A percentile compares a stretch with the other conserved stretches of the same genome.
These are phyloP conservation scores for Verasper variegatus DNA, from an alignment of 2,113 vertebrate species.

Conservation along the genomic window DNA sequence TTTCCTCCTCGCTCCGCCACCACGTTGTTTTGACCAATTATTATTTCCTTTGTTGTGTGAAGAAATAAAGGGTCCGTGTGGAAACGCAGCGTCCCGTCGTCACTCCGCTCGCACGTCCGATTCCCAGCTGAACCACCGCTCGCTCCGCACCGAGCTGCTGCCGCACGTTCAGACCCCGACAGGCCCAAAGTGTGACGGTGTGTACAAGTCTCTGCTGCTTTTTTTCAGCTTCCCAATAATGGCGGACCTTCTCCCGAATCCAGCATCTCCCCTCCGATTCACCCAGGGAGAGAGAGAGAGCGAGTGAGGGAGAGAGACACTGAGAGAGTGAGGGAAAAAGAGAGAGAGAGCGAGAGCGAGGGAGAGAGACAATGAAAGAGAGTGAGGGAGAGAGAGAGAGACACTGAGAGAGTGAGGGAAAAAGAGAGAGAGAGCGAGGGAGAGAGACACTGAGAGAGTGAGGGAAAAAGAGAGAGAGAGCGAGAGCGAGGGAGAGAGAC, in stretches of 20 bases:
- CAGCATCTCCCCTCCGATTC: constrained; percentile 78
- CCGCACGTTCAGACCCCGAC: constrained; percentile 40
- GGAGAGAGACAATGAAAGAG: neutral
- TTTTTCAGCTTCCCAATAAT: constrained; percentile 84
- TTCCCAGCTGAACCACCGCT: neutral
- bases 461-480: no score
- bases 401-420: neutral
- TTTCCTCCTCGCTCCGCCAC: constrained; percentile 79
- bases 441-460: neutral
- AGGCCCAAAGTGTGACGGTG: constrained; percentile 71
- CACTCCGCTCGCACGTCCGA: neutral
- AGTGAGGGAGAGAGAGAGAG: constrained; percentile 14
- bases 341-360: constrained; percentile 22
- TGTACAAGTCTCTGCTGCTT: constrained; percentile 61
- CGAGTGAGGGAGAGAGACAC: constrained; percentile 1
- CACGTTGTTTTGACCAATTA: constrained; percentile 84
- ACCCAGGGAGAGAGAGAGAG: constrained; percentile 21
- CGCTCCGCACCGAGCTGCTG: constrained; percentile 8
- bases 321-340: constrained; percentile 14
- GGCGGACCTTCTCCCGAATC: constrained; percentile 84
- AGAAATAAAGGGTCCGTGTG: constrained; percentile 66
- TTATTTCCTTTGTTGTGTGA: constrained; percentile 87
- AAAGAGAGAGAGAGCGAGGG: no score
- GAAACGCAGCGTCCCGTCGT: constrained; percentile 19
- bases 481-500: no score